Base-by-base conservation (phyloP, 2,113 vertebrate species). In the Todiramphus chloris region DNA sequence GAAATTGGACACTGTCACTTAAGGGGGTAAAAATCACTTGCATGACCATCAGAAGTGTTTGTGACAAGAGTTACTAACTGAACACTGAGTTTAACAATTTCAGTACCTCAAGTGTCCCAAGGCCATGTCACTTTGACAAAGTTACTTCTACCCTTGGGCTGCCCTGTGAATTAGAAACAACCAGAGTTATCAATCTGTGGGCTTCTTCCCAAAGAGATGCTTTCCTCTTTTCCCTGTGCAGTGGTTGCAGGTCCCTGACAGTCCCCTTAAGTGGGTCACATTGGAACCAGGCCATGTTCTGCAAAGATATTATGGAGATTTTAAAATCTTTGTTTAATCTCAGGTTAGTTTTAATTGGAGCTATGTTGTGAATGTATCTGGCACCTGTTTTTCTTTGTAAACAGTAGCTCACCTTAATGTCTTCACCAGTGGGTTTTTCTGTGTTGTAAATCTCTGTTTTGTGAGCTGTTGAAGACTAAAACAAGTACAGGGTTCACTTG, bases 321-420 rank as follows among this genome's bases (percentile, higher is more conserved):
- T 64, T 58, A 15, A 21, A 13, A 10, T 53, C 5, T 21, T n/a
- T 20, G 3, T 37, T 91, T 83, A 39, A n/a, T 35, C 16, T 37
- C n/a, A 37, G 5, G 5, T 5, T 31, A n/a, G 64, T 93, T 59
- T 39, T 86, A 82, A 88, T 46, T 67, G 27, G 59, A 74, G 16
- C 69, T 95, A 16, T 3, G 56, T 80, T 75, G 59, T 73, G n/a
- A 93, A 74, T 35, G 13, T 48, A 66, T 86, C 80, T 67, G 67
- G 56, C 62, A 85, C 31, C 46, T 55, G 69, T 63, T 89, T 91
- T 91, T 80, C 63, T 94, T 43, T 64, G 56, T 64, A 88, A 88
- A 59, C 13, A 4, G 17, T 66, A 81, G 33, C 25, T 94, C 50
- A 83, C 78, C 48, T 79, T 93, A 87, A 70, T 83, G 67, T 84